phyloP scores from a whole-genome alignment of 2,888 invertebrate genomes.

The Conistra vaccinii region DNA sequence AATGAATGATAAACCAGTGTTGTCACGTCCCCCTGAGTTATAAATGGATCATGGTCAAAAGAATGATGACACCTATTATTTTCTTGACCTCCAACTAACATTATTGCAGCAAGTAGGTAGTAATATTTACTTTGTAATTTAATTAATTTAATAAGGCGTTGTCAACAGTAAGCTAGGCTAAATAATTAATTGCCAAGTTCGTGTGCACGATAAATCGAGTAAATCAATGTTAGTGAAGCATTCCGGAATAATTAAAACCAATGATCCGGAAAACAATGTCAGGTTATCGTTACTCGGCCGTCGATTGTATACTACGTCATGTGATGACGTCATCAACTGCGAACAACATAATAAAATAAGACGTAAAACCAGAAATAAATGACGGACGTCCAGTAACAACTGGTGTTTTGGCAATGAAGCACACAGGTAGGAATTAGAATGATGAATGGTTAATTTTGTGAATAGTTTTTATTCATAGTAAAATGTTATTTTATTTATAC shows the following conservation, averaged over 20 bases:
- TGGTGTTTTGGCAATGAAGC: conserved; percentile 39
- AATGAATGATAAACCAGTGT: background rate
- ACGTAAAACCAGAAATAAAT: conserved; percentile 54
- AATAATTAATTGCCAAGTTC: background rate
- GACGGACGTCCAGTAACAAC: conserved; percentile 27
- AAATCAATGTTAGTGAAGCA: conserved; percentile 2
- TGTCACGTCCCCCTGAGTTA: background rate
- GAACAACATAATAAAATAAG: conserved; percentile 43
- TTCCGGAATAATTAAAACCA: conserved; percentile 19
- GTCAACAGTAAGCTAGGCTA: background rate
- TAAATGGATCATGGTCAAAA: conserved; percentile 17
- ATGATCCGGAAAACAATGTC: conserved; percentile 44
- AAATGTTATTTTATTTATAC: background rate
- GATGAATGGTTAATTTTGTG: conserved; percentile 26
- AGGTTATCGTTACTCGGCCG: conserved; percentile 32
- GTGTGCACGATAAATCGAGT: conserved; percentile 7
- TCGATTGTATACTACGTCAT: conserved; percentile 31
- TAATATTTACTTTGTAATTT: background rate
- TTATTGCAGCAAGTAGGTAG: background rate
- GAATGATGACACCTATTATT: background rate
- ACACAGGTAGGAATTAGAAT: conserved; percentile 20
- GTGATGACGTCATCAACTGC: conserved; percentile 32
- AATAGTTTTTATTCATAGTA: conserved; percentile 21
- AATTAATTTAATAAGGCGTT: background rate
- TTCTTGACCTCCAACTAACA: conserved; percentile 7